Evolutionary conservation across 2,888 invertebrate species (phyloP).

Genomic region (Caradrina clavipalpis): DNA sequence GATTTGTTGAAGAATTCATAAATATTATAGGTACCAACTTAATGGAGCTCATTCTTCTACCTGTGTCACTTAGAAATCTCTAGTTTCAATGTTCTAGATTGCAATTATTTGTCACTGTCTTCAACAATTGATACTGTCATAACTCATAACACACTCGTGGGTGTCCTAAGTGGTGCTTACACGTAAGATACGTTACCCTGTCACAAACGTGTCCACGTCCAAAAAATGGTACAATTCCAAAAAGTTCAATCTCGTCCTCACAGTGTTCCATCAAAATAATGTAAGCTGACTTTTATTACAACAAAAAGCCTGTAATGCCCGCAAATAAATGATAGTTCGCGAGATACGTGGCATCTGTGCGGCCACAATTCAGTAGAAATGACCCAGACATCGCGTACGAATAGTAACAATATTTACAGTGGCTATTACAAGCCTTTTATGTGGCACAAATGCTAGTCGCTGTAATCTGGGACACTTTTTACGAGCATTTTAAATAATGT

Average conservation of each 20-base stretch:
- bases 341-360: constrained; percentile 63
- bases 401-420: constrained; percentile 76
- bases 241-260: constrained; percentile 61
- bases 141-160: constrained; percentile 43
- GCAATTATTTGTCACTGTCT: constrained; percentile 52
- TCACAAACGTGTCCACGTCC: constrained; percentile 38
- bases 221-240: constrained; percentile 49
- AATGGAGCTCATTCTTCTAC: constrained; percentile 21
- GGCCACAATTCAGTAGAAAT: constrained; percentile 72
- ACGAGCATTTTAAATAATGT: constrained; percentile 80
- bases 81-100: constrained; percentile 49
- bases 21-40: not conserved
- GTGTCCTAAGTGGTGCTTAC: constrained; percentile 23
- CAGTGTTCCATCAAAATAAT: constrained; percentile 60
- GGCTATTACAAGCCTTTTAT: constrained; percentile 76
- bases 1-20: not conserved
- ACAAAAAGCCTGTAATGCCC: constrained; percentile 58
- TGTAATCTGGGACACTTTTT: constrained; percentile 80
- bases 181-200: constrained; percentile 36
- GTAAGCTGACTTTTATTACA: constrained; percentile 65
- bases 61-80: constrained; percentile 44
- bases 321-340: constrained; percentile 60
- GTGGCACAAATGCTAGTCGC: constrained; percentile 75
- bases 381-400: constrained; percentile 66
- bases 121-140: constrained; percentile 46